Percentiles rank a stretch among this genome's conserved stretches.
These are phyloP conservation scores for Ceratitis capitata DNA, from an alignment of 1,140 invertebrate species.

Conservation along the genomic window DNA sequence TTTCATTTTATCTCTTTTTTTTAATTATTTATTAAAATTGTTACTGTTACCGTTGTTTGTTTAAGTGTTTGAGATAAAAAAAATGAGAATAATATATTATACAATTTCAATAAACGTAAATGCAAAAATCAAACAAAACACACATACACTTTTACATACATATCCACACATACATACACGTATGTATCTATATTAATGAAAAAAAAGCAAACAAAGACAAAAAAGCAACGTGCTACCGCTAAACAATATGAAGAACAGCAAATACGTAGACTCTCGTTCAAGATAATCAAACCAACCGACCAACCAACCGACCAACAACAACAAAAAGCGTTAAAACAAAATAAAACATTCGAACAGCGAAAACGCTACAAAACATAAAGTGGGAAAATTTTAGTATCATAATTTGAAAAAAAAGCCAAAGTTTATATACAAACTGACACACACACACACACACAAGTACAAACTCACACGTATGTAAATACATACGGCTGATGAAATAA, in stretches of 20 bases:
- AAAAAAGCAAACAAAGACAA: neutral
- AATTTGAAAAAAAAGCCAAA: constrained; percentile 12
- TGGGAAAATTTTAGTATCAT: constrained; percentile 10
- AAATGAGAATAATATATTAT: neutral
- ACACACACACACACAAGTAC: neutral
- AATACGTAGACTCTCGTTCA: neutral
- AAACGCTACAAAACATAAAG: neutral
- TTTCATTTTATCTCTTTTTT: neutral
- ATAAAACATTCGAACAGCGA: neutral
- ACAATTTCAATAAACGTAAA: neutral
- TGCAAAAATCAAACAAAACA: neutral
- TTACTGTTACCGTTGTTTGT: constrained; percentile 7
- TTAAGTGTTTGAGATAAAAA: constrained; percentile 15
- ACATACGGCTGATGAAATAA: neutral
- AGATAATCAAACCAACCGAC: constrained; percentile 2
- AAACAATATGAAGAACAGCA: neutral
- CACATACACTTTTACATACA: neutral
- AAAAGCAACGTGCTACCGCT: neutral
- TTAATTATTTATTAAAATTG: neutral
- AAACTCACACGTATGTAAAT: neutral
- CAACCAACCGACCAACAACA: neutral
- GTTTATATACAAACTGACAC: neutral
- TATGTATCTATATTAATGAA: neutral
- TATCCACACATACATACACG: neutral
- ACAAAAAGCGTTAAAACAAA: neutral